Evolutionary conservation across 2,113 vertebrate species (phyloP), one percentile per base, ranked within the genome.

Genomic region (Colossoma macropomum): DNA sequence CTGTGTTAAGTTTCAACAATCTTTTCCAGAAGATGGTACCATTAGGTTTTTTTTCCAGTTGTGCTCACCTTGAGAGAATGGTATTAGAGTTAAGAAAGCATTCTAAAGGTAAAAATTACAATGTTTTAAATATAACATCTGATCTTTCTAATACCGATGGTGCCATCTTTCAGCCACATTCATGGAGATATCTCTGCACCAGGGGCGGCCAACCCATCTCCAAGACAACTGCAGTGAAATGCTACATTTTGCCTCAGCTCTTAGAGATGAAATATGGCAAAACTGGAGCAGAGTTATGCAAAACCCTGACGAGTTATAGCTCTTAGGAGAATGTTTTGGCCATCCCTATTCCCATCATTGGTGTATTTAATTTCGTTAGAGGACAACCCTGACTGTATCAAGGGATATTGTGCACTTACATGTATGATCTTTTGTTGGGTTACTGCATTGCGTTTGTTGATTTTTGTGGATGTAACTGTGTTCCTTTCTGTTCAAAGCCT

Each of bases 401-500:
- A 81, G 38, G 48, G 65, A 54, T 70, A 50, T 72, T 65, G 66
- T 63, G 76, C 76, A 73, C 59, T 76, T 86, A 63, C 56, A 75
- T 76, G 50, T 66, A 60, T 74, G 32, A 79, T 70, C 21, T 82
- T 71, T 79, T 68, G 71, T 86, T 83, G 74, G 68, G 32, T 85
- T 82, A 75, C 60, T 83, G 68, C 81, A 83, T 70, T 76, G 76
- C 63, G 80, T 69, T 82, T 69, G 62, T 70, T 66, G 45, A 82
- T 65, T 68, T 38, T 68, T 82, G 76, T 79, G 63, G 72, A 83
- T 75, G 48, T 25, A 54, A 63, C 7, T 62, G 50, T 75, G 71
- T 77, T 78, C 25, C 41, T 77, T 38, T 84, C 62, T 63, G 68
- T 66, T 81, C 23, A 45, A 77, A 72, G 71, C 73, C 63, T 69